Base-by-base conservation (phyloP, 2,888 invertebrate genomes). In the Cenopis cana region DNA sequence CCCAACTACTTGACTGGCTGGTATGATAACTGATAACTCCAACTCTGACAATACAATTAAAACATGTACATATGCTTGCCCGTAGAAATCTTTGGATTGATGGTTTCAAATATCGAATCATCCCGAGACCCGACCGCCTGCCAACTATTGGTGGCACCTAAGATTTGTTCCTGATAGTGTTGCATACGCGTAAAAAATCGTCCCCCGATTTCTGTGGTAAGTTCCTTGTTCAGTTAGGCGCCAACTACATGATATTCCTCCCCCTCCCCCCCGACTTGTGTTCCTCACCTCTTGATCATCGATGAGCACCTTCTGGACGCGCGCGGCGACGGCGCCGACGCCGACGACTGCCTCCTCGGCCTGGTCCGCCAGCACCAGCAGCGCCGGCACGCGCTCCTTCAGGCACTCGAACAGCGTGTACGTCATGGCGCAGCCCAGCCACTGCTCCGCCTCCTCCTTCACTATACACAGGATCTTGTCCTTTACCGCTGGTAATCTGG, bases 391-490 rank as follows among this genome's bases (percentile, higher is more conserved):
- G 81, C 96, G 96, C 85, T 99, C 98, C 86, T 98, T 98, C 17
- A 98, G 94, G 86, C 96, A 97, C 89, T 99, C 98, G 85, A 99
- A 98, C 66, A 99, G 89, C 0, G 98, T 97, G 84, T 98, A 99
- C 0, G 98, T 99, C 98, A 98, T 98, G 2, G 98, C 98, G 90
- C 96, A 96, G 0, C 98, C 98, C 17, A 98, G 81, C 94, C 97
- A 97, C 79, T 97, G 96, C 52, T 97, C 95, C 0, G 97, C 97
- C 87, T 98, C 97, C 12, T 94, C 90, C 14, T 93, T 90, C 0
- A 97, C 88, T 65, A 94, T 93, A 10, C 91, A 85, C 12, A 94
- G 81, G 73, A 98, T 95, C 82, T 95, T 96, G 59, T 95, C 91
- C 88, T 98, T 98, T 0, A 97, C 95, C 1, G 94, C 83, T 49